Evolutionary conservation across 2,797 vertebrate species (phyloP).

Genomic region (Poecile montanus): DNA sequence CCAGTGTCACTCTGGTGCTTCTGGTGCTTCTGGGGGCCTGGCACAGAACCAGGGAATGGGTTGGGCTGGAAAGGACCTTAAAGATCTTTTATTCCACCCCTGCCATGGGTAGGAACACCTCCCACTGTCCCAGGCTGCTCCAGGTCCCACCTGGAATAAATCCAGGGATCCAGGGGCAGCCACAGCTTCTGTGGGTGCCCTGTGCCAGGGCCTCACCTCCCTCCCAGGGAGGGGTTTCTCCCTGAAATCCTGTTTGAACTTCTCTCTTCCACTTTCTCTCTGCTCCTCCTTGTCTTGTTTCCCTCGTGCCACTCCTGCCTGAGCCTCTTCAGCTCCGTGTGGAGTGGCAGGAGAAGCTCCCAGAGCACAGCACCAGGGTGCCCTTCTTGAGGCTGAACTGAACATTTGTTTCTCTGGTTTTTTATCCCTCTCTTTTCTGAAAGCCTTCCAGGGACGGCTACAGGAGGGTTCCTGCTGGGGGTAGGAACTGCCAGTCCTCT

Average conservation of each 20-base stretch:
- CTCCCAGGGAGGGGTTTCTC: background rate
- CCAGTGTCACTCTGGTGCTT: no score
- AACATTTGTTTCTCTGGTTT: conserved; percentile 1
- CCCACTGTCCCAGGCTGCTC: background rate
- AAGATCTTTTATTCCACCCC: background rate
- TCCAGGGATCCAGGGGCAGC: background rate
- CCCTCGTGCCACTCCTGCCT: background rate
- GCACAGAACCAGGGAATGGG: background rate
- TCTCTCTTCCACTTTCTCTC: background rate
- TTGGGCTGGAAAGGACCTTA: background rate
- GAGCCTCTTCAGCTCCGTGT: background rate
- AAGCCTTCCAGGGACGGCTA: background rate
- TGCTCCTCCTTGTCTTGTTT: background rate
- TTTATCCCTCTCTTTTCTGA: conserved; percentile 2
- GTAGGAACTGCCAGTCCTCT: conserved; percentile 27
- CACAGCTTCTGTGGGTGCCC: background rate
- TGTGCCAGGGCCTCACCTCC: background rate
- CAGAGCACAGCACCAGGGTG: background rate
- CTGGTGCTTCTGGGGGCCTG: background rate
- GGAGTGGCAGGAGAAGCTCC: conserved; percentile 1
- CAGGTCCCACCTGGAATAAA: background rate
- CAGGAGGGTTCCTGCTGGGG: background rate
- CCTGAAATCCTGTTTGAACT: background rate
- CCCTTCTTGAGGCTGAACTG: background rate
- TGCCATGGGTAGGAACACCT: background rate